Conservation (phyloP, 1,140 invertebrate genomes). For the Sipha flava region DNA sequence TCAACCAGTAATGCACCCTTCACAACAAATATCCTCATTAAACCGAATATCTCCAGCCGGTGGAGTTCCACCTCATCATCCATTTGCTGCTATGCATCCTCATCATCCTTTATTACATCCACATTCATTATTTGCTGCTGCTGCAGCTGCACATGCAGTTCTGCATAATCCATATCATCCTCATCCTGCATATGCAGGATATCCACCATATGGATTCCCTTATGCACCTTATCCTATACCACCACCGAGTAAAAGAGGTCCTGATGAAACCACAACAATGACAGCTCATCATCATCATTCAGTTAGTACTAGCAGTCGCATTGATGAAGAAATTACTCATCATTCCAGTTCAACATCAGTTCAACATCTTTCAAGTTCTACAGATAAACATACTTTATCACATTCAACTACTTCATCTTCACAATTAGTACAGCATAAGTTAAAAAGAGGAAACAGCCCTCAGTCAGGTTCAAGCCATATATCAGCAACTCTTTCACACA, state of each 20-base stretch:
- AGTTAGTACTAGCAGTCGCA: constrained; percentile 40
- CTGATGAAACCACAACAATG: constrained; percentile 58
- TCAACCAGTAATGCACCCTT: constrained; percentile 59
- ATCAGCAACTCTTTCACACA: constrained; percentile 40
- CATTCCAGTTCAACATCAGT: constrained; percentile 55
- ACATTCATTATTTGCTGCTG: constrained; percentile 54
- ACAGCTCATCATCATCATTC: constrained; percentile 53
- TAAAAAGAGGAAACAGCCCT: constrained; percentile 46
- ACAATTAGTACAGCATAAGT: constrained; percentile 52
- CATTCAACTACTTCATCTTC: constrained; percentile 55
- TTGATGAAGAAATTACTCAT: constrained; percentile 48
- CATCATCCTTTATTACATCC: constrained; percentile 60
- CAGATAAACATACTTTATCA: constrained; percentile 53
- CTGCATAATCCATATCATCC: constrained; percentile 42
- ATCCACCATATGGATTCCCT: constrained; percentile 58
- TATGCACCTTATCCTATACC: constrained; percentile 61
- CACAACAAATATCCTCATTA: constrained; percentile 54
- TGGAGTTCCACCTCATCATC: constrained; percentile 56
- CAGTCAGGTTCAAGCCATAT: constrained; percentile 42
- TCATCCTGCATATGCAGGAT: constrained; percentile 60
- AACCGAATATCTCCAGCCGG: constrained; percentile 47
- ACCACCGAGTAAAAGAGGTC: constrained; percentile 51
- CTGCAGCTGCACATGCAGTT: constrained; percentile 52
- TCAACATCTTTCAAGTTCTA: constrained; percentile 42
- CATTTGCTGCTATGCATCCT: constrained; percentile 55